Evolutionary conservation across 2,113 vertebrate genomes (phyloP).

Genomic region (Calonectris borealis): DNA sequence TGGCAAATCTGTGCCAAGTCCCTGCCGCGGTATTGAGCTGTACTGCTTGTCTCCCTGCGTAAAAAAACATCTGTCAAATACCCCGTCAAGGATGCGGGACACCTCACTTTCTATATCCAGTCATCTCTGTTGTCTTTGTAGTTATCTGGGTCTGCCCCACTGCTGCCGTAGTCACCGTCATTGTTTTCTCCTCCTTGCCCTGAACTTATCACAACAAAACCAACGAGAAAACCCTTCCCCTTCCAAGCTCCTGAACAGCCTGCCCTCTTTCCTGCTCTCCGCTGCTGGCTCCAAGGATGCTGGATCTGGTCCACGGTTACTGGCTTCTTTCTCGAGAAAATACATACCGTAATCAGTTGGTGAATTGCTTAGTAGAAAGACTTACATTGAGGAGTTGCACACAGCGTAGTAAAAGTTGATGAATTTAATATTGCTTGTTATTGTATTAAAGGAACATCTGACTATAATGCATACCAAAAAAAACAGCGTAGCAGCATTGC

Average conservation of each 20-base stretch:
- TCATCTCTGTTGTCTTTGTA: background rate
- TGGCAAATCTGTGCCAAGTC: background rate
- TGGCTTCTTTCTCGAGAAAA: slow-evolving; percentile 25
- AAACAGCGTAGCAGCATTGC: background rate
- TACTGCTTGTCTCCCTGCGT: background rate
- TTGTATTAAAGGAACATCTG: background rate
- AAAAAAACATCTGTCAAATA: background rate
- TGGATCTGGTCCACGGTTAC: background rate
- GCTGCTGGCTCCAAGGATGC: background rate
- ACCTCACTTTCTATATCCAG: background rate
- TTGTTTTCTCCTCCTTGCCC: background rate
- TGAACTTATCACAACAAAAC: background rate
- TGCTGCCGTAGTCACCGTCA: background rate
- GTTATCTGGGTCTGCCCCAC: background rate
- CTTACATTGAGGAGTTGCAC: background rate
- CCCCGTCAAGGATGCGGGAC: background rate
- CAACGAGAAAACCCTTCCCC: background rate
- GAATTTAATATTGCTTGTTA: slow-evolving; percentile 1
- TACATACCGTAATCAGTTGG: background rate
- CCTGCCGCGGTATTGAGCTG: background rate
- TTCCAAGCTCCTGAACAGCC: background rate
- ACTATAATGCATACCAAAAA: background rate
- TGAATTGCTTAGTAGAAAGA: slow-evolving; percentile 3
- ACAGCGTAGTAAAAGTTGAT: background rate
- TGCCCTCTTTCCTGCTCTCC: background rate